phyloP scores from a whole-genome alignment of 1,140 invertebrate genomes.

The Vollenhovia emeryi region DNA sequence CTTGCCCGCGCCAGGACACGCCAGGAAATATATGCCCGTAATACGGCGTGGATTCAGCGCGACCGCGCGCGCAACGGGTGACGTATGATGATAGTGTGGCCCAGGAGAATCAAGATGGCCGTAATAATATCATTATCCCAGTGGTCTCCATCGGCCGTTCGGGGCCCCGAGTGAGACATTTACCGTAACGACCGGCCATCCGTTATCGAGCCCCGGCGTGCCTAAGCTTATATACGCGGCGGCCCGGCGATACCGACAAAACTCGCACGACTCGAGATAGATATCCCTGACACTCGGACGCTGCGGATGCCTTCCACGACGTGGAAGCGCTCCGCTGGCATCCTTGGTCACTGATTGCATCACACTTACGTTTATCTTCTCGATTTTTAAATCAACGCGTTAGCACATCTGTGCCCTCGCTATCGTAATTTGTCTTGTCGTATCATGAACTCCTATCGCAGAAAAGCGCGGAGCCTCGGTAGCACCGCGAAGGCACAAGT shows the following conservation, averaged over 20 bases:
- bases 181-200: constrained; percentile 77
- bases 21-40: constrained; percentile 75
- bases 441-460: neutral
- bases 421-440: neutral
- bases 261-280: constrained; percentile 59
- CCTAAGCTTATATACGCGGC: constrained; percentile 63
- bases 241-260: constrained; percentile 54
- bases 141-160: constrained; percentile 72
- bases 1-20: constrained; percentile 69
- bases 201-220: constrained; percentile 69
- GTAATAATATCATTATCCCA: constrained; percentile 83
- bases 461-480: neutral
- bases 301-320: neutral
- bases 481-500: neutral
- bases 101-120: constrained; percentile 81
- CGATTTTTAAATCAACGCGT: constrained; percentile 1
- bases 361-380: neutral
- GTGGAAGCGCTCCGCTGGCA: neutral
- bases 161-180: constrained; percentile 76
- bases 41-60: constrained; percentile 76
- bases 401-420: neutral
- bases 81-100: constrained; percentile 81
- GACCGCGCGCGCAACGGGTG: constrained; percentile 74
- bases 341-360: neutral
- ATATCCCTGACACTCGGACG: constrained; percentile 48